phyloP scores from a whole-genome alignment of 2,113 vertebrate species.

The Xenopus laevis region DNA sequence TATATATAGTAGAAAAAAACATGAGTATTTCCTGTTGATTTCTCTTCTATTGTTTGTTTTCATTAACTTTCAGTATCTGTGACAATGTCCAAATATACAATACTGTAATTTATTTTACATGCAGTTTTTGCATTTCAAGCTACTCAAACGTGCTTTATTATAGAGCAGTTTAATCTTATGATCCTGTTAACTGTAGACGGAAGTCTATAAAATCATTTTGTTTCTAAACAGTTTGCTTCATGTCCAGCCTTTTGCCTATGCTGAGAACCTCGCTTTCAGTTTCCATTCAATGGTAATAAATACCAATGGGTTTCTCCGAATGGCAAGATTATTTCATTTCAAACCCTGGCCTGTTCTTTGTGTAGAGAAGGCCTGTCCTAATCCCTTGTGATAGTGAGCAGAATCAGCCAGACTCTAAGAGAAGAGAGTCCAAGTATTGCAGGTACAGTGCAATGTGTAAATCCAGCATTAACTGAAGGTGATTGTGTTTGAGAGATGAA shows the following conservation, averaged over 20 bases:
- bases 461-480: neutral
- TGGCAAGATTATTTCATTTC: neutral
- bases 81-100: conserved; percentile 6
- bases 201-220: conserved; percentile 5
- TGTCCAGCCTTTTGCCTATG: conserved; percentile 2
- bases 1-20: neutral
- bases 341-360: neutral
- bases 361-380: neutral
- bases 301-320: neutral
- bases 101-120: conserved; percentile 38
- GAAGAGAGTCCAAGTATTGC: conserved; percentile 2
- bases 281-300: conserved; percentile 2
- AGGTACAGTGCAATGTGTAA: conserved; percentile 3
- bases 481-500: conserved; percentile 1
- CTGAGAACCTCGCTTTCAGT: conserved; percentile 1
- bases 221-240: neutral
- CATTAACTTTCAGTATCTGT: neutral
- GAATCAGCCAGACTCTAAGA: neutral
- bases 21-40: conserved; percentile 7
- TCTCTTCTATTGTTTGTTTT: neutral
- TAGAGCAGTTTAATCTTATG: conserved; percentile 13
- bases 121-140: conserved; percentile 28
- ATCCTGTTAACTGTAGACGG: conserved; percentile 9
- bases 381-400: neutral
- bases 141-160: conserved; percentile 15